A percentile compares a stretch with the other conserved stretches of the same genome.
Conservation (phyloP, 1,140 invertebrate species). For the Sarcophaga peregrina region DNA sequence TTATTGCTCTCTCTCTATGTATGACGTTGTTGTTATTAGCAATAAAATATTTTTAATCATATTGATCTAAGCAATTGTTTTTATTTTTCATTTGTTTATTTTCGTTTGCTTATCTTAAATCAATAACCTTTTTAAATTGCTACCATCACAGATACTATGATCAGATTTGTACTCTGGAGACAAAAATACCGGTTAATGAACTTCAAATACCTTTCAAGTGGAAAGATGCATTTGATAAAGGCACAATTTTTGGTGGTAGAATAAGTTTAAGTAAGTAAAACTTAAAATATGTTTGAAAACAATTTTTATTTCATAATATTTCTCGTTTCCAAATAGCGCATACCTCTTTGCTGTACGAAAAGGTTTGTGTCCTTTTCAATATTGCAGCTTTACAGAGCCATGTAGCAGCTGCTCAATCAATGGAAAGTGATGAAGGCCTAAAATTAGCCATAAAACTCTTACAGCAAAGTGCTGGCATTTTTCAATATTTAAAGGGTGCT, state of each 20-base stretch:
- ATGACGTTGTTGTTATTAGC: constrained; percentile 28
- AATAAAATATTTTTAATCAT: not conserved
- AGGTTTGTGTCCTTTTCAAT: constrained; percentile 96
- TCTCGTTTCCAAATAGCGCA: constrained; percentile 72
- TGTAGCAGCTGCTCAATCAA: constrained; percentile 85
- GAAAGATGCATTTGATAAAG: constrained; percentile 99
- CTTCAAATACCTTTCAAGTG: constrained; percentile 97
- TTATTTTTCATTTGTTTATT: not conserved
- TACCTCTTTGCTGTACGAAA: constrained; percentile 90
- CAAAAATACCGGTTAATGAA: constrained; percentile 92
- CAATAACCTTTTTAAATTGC: constrained; percentile 26
- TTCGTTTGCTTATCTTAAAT: not conserved
- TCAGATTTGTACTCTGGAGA: constrained; percentile 90
- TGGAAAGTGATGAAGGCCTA: constrained; percentile 92
- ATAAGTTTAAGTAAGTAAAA: constrained; percentile 87
- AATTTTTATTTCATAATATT: constrained; percentile 12
- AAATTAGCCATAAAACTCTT: constrained; percentile 93
- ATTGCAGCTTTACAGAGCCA: constrained; percentile 94
- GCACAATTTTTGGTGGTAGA: constrained; percentile 91
- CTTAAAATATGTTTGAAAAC: not conserved
- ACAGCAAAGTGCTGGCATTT: constrained; percentile 94
- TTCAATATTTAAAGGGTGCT: constrained; percentile 86
- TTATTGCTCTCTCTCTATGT: not conserved
- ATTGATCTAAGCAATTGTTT: not conserved
- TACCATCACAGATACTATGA: constrained; percentile 88